Percentiles rank a stretch among this genome's conserved stretches.
phyloP scores from a whole-genome alignment of 2,113 vertebrate species.

The Polypterus bichir region DNA sequence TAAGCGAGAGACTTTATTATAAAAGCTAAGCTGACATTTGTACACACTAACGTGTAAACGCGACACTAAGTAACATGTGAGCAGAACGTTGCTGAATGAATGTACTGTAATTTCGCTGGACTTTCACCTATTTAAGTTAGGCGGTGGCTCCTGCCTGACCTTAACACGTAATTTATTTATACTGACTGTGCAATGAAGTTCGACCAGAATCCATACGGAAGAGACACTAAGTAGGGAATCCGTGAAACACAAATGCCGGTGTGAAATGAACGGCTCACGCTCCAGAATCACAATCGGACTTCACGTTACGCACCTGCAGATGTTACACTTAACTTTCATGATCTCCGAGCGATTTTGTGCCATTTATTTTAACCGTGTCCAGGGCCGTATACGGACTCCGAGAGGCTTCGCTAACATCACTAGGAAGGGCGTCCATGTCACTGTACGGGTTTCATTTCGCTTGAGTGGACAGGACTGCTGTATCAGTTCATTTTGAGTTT shows the following conservation, averaged over 20 bases:
- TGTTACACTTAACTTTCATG: too few relatives aligned
- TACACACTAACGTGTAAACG: conserved; percentile 56
- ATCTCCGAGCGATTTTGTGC: conserved; percentile 50
- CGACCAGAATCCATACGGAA: conserved; percentile 48
- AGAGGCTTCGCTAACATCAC: conserved; percentile 48
- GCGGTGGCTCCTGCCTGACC: conserved; percentile 40
- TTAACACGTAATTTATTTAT: conserved; percentile 54
- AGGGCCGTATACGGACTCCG: conserved; percentile 42
- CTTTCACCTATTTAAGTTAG: conserved; percentile 30
- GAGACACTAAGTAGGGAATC: conserved; percentile 43
- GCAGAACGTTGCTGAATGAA: conserved; percentile 52
- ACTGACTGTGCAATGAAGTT: conserved; percentile 52
- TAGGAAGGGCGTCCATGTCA: conserved; percentile 68
- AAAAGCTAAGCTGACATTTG: conserved; percentile 63
- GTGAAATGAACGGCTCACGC: too few relatives aligned
- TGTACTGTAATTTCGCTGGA: conserved; percentile 69
- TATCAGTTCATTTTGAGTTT: conserved; percentile 85
- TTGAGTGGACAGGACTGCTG: conserved; percentile 82
- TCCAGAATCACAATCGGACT: neutral
- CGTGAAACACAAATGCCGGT: conserved; percentile 23
- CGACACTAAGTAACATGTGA: conserved; percentile 41
- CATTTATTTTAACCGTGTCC: conserved; percentile 46
- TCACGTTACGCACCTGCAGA: conserved; percentile 40
- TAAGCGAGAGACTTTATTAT: conserved; percentile 39
- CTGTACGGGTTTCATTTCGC: conserved; percentile 77